Conservation (phyloP, 2,797 vertebrate genomes). For the Poecilia picta region DNA sequence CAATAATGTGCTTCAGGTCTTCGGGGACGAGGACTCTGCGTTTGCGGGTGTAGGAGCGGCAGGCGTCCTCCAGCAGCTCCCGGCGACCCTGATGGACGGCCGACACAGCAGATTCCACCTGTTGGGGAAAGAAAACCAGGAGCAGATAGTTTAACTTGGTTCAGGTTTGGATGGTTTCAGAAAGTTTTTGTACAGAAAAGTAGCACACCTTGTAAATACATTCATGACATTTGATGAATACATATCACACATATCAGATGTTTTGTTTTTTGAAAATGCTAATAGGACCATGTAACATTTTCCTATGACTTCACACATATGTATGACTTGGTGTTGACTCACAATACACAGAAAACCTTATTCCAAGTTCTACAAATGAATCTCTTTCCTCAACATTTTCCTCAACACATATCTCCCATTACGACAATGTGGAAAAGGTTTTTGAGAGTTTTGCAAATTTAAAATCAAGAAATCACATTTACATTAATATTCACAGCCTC, state of each 20-base stretch:
- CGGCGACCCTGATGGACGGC: conserved; percentile 84
- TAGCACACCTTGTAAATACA: background rate
- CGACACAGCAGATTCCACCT: conserved; percentile 81
- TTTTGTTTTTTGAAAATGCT: background rate
- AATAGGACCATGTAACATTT: background rate
- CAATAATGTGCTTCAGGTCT: conserved; percentile 90
- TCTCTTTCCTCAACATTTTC: background rate
- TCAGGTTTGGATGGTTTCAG: background rate
- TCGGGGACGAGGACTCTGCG: conserved; percentile 85
- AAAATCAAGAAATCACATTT: too few species aligned
- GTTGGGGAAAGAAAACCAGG: background rate
- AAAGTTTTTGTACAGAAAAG: background rate
- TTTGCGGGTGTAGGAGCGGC: conserved; percentile 85
- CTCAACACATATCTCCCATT: background rate
- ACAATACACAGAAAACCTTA: background rate
- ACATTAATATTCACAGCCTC: too few species aligned
- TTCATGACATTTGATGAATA: background rate
- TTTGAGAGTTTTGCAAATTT: too few species aligned
- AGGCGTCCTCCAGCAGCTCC: conserved; percentile 82
- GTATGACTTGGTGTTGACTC: background rate
- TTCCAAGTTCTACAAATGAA: background rate
- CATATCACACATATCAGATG: background rate
- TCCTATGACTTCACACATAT: background rate
- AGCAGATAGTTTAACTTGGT: background rate
- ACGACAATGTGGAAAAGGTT: too few species aligned